Evolutionary conservation across 2,888 invertebrate genomes (phyloP), one percentile per base, ranked within the genome.

Genomic region (Drosophila birchii): DNA sequence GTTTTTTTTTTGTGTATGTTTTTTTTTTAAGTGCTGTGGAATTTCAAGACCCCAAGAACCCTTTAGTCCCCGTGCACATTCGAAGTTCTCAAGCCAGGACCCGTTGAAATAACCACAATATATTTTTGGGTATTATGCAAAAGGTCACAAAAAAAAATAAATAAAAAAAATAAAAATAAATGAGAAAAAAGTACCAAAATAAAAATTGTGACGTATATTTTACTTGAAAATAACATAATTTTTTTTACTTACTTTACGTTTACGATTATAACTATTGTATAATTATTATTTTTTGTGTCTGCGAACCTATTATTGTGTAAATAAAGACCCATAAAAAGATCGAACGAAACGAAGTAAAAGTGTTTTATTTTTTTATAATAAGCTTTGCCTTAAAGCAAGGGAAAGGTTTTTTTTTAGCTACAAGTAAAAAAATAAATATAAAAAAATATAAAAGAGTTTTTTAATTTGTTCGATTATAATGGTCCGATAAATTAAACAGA

Each of bases 211-310:
- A 68, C 70, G 7, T 16, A 34, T 56, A 67, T 67, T 20, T 36
- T 47, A 56, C 69, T 69, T 56, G 26, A 36, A 39, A 41, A 49
- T 18, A 56, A 53, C 32, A 66, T 53, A 16, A 69, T 69, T 69
- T 69, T 69, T 67, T 67, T 67, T 68, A 64, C 64, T 39, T 55
- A 68, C 56, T 26, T 67, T 56, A 67, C 41, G 70, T 57, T 58
- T 49, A 70, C 70, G 69, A 69, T 60, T 60, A 59, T 53, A 44
- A n/a, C 59, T 70, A 58, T 70, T 60, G 51, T 58, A 51, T 51
- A 69, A 61, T 72, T 71, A 69, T 61, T 70, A 73, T 72, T 72
- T 72, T 56, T 70, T 73, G 70, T 72, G 61, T 72, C 72, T 60
- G 70, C 70, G 38, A 69, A 69, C 71, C 71, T 67, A 67, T 69